These are phyloP conservation scores for Austrolebias charrua DNA, from an alignment of 2,797 vertebrate genomes.

Conservation along the genomic window DNA sequence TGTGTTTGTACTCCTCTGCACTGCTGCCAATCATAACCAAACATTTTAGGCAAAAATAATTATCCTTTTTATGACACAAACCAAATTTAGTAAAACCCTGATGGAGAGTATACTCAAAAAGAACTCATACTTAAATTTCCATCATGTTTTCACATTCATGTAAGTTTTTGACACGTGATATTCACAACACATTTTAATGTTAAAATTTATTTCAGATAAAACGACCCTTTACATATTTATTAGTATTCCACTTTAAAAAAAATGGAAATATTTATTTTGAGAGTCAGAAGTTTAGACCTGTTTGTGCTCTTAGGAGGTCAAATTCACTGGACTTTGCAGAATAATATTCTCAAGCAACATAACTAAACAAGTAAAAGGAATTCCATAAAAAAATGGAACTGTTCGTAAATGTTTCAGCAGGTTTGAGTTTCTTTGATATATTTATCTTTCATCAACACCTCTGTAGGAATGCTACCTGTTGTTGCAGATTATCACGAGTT, in stretches of 20 bases:
- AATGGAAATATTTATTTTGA: not conserved
- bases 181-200: not conserved
- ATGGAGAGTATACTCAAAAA: not conserved
- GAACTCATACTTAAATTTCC: not conserved
- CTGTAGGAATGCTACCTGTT: conserved; percentile 45
- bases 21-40: conserved; percentile 14
- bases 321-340: not conserved
- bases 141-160: not conserved
- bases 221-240: not conserved
- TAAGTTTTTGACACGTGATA: not conserved
- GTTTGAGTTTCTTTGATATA: not conserved
- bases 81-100: not conserved
- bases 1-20: conserved; percentile 16
- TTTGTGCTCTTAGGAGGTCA: not conserved
- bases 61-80: conserved; percentile 4
- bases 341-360: too few species aligned
- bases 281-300: not conserved
- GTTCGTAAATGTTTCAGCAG: not conserved
- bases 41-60: conserved; percentile 11
- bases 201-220: not conserved
- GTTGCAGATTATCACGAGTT: conserved; percentile 17
- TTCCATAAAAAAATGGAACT: not conserved
- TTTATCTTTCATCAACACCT: not conserved
- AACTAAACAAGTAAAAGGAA: not conserved
- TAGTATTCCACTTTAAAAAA: not conserved